Base-by-base conservation (phyloP, 2,888 invertebrate genomes). In the Zhuqinia jingwanae region DNA sequence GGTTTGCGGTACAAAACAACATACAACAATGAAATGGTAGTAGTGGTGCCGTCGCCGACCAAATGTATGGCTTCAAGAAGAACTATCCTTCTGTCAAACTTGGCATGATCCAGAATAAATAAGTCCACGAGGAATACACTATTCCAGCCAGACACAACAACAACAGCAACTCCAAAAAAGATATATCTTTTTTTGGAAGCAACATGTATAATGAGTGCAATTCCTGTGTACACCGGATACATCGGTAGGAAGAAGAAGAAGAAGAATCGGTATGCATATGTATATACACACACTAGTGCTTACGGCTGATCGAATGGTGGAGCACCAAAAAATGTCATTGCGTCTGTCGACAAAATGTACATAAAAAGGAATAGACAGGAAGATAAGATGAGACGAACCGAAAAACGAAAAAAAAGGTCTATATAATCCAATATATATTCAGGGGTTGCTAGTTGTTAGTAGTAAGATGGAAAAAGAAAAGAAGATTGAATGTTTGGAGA, bases 31-130 rank as follows among this genome's bases (percentile, higher is more conserved):
- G n/a, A 58, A 58, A 58, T 25, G 53, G 30, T 47, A 30, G 20
- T 36, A 78, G 25, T 65, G 79, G 79, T 68, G 79, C 50, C 65
- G 58, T 25, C 50, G 80, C n/a, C n/a, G n/a, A 80, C 56, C 25
- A 25, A 58, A 2, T 22, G 60, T n/a, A n/a, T n/a, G n/a, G n/a
- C n/a, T n/a, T n/a, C 1, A 60, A n/a, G 65, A n/a, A 58, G 25
- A 45, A 15, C 80, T 80, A 58, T 79, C 30, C 53, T 15, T 22
- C 25, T 80, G 80, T 70, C 79, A 68, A 36, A 53, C 20, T 68
- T 79, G 79, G 68, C 79, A 79, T 79, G 53, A 58, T 78, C 63
- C 63, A 78, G 63, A 63, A 78, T 78, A 78, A 78, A 78, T 78
- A 78, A 78, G 78, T 63, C 78, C 78, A 63, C 27, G 47, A 78